phyloP scores from a whole-genome alignment of 1,140 invertebrate species.

The Trissolcus basalis region DNA sequence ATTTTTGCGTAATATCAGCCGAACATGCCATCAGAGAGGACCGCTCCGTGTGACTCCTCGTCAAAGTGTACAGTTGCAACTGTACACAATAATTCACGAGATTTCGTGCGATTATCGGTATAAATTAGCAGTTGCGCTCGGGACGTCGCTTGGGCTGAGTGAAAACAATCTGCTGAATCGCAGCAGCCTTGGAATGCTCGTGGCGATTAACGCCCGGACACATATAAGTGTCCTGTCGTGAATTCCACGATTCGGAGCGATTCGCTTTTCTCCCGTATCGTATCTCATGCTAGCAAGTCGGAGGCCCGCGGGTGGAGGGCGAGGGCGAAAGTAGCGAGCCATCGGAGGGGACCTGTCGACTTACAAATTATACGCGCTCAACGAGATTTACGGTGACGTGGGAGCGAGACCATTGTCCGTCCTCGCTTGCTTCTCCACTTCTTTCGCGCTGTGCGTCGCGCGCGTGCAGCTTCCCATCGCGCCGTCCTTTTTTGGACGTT shows the following conservation, averaged over 20 bases:
- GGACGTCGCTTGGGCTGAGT: slow-evolving; percentile 6
- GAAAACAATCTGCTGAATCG: slow-evolving; percentile 32
- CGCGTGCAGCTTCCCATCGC: slow-evolving; percentile 36
- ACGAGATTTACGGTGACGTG: slow-evolving; percentile 77
- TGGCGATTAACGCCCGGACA: slow-evolving; percentile 48
- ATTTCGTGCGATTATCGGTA: slow-evolving; percentile 2
- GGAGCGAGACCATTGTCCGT: slow-evolving; percentile 76
- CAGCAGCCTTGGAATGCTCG: slow-evolving; percentile 38
- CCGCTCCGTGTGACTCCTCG: too few species aligned
- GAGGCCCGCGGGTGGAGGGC: slow-evolving; percentile 1
- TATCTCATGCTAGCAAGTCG: slow-evolving; percentile 32
- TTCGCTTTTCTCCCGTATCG: slow-evolving; percentile 43
- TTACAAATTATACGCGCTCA: slow-evolving; percentile 77
- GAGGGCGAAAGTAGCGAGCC: slow-evolving; percentile 21
- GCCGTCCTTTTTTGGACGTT: slow-evolving; percentile 23
- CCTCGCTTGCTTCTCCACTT: slow-evolving; percentile 74
- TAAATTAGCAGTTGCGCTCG: slow-evolving; percentile 22
- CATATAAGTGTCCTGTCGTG: slow-evolving; percentile 48
- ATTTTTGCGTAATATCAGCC: too few species aligned
- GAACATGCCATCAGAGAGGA: too few species aligned
- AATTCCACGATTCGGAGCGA: slow-evolving; percentile 53
- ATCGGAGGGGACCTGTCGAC: slow-evolving; percentile 68
- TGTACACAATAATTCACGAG: slow-evolving; percentile 1
- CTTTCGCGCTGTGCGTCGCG: slow-evolving; percentile 46
- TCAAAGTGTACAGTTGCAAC: neutral